phyloP scores from a whole-genome alignment of 1,140 invertebrate genomes.

The Zophobas atratus region DNA sequence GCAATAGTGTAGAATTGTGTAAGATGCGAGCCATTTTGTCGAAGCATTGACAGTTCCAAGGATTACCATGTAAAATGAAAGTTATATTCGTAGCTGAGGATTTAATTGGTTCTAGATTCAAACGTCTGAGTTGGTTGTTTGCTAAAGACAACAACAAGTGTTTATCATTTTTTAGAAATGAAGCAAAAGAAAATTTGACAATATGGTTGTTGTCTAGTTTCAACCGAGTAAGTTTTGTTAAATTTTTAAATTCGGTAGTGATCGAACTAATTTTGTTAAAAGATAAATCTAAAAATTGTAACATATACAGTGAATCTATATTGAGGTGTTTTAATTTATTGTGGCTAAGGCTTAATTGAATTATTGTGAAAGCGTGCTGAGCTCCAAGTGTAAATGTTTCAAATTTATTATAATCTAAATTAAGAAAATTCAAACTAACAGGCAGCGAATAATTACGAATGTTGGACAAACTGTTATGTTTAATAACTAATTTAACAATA shows the following conservation, averaged over 20 bases:
- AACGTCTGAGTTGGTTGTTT: background rate
- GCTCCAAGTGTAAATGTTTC: too few relatives aligned
- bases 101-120: background rate
- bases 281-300: too few relatives aligned
- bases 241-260: background rate
- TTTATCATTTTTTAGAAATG: background rate
- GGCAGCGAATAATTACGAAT: too few relatives aligned
- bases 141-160: background rate
- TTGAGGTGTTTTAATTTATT: too few relatives aligned
- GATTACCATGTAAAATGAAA: background rate
- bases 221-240: background rate
- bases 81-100: background rate
- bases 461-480: too few relatives aligned
- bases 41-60: background rate
- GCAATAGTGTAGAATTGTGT: background rate
- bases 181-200: background rate
- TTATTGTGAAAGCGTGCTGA: too few relatives aligned
- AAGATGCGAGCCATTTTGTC: background rate
- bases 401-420: too few relatives aligned
- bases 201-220: background rate
- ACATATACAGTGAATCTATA: too few relatives aligned
- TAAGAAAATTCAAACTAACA: too few relatives aligned
- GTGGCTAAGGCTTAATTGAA: too few relatives aligned
- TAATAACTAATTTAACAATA: too few relatives aligned
- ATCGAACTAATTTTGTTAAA: background rate